A percentile compares a stretch with the other conserved stretches of the same genome.
phyloP scores from a whole-genome alignment of 2,888 invertebrate species.

The Drosophila mimetica region DNA sequence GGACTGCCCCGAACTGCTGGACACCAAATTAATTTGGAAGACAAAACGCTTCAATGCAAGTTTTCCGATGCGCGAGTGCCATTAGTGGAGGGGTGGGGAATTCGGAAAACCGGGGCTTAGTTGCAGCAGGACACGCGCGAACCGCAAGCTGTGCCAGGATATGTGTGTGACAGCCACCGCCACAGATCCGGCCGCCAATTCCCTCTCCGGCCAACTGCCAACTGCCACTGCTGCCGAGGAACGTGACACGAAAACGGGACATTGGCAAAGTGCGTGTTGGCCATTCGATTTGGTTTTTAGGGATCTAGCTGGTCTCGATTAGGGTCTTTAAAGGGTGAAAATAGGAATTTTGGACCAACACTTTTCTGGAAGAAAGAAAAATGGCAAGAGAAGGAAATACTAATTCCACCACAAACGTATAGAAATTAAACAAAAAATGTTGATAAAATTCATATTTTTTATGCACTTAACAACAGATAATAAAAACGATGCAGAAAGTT shows the following conservation, averaged over 20 bases:
- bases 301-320: neutral
- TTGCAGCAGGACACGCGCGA: constrained; percentile 68
- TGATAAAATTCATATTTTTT: too few species aligned
- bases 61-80: constrained; percentile 62
- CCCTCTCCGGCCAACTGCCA: constrained; percentile 30
- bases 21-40: constrained; percentile 77
- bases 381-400: too few species aligned
- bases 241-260: constrained; percentile 59
- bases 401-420: too few species aligned
- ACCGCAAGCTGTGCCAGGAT: constrained; percentile 70
- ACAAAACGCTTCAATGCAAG: constrained; percentile 75
- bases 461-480: too few species aligned
- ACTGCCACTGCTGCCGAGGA: constrained; percentile 24
- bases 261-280: constrained; percentile 49
- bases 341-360: neutral
- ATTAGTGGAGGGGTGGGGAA: constrained; percentile 52
- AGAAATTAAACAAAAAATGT: too few species aligned
- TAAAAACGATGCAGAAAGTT: too few species aligned
- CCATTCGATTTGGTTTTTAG: constrained; percentile 37
- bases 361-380: neutral
- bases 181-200: constrained; percentile 21
- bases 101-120: constrained; percentile 6
- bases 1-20: constrained; percentile 48
- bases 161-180: constrained; percentile 56
- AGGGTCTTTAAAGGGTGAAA: constrained; percentile 11